phyloP scores from a whole-genome alignment of 92 coral and sea anemone species.

The Zoanthus sociatus region DNA sequence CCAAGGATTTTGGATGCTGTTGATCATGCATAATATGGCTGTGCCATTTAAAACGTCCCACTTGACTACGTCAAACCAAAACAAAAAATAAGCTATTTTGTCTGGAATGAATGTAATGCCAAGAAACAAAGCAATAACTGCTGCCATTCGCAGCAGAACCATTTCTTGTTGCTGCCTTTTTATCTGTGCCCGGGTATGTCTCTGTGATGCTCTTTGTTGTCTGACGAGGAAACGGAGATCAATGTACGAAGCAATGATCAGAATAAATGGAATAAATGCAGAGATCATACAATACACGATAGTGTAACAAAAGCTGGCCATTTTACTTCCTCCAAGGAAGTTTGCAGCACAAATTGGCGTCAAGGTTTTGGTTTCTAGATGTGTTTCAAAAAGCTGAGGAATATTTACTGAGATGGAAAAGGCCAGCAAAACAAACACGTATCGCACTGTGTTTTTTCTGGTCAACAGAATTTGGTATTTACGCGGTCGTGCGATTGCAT shows the following conservation, averaged over 20 bases:
- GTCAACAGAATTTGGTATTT: conserved; percentile 17
- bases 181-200: conserved; percentile 23
- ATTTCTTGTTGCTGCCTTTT: conserved; percentile 15
- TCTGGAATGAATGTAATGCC: conserved; percentile 29
- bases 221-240: conserved; percentile 8
- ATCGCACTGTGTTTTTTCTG: not conserved
- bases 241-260: conserved; percentile 13
- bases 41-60: conserved; percentile 29
- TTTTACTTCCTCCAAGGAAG: conserved; percentile 22
- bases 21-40: conserved; percentile 13
- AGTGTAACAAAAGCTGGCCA: conserved; percentile 12
- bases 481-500: conserved; percentile 7
- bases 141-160: conserved; percentile 22
- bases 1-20: conserved; percentile 25
- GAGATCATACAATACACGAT: conserved; percentile 25
- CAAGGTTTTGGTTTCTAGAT: not conserved
- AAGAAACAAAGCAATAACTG: conserved; percentile 6
- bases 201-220: not conserved
- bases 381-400: conserved; percentile 27
- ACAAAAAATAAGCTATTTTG: conserved; percentile 16
- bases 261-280: conserved; percentile 31
- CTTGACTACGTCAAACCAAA: conserved; percentile 28
- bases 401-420: conserved; percentile 30
- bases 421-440: not conserved
- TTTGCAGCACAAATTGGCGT: not conserved